Evolutionary conservation across 2,113 vertebrate genomes (phyloP), one percentile per base, ranked within the genome.

Genomic region (Scomber colias): DNA sequence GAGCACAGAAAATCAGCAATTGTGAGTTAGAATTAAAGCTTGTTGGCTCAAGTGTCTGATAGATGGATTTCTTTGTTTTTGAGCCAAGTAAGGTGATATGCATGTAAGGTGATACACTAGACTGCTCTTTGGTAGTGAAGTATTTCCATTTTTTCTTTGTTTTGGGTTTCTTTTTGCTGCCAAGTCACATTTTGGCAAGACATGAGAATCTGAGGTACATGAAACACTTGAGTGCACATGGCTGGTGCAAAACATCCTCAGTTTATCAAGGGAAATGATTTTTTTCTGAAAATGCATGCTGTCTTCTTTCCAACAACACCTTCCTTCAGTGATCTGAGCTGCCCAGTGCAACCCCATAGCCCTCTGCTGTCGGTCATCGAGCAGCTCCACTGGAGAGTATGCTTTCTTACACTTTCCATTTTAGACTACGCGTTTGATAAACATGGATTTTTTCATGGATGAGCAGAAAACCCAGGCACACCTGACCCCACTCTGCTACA

Each of bases 131-230:
- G 0, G 19, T 40, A 19, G 40, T n/a, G 13, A 63, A 63, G 30
- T 9, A n/a, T 45, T 57, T 45, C 14, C 63, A 40, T 1, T 0
- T 46, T 27, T 59, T 59, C 13, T 19, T 31, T 15, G 30, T 11
- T 3, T n/a, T 44, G 35, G 35, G 17, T 54, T 17, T 11, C 31
- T 19, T 40, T 61, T 60, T 46, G 59, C 30, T 77, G 54, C 55
- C 45, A 81, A 68, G 31, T 56, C 14, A 2, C 55, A 68, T 50
- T 49, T 62, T 75, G 77, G 54, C 70, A 69, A 64, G 55, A 64
- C 19, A 61, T 50, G n/a, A 44, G 60, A 56, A 85, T 54, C 27
- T 50, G 16, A 57, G 53, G 40, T 11, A 40, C 17, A 57, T 4
- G 11, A 60, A 65, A 30, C 57, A 60, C 31, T 30, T 12, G 56